A percentile compares a stretch with the other conserved stretches of the same genome.
Conservation (phyloP, 2,113 vertebrate species). For the Sinosuthora webbiana region DNA sequence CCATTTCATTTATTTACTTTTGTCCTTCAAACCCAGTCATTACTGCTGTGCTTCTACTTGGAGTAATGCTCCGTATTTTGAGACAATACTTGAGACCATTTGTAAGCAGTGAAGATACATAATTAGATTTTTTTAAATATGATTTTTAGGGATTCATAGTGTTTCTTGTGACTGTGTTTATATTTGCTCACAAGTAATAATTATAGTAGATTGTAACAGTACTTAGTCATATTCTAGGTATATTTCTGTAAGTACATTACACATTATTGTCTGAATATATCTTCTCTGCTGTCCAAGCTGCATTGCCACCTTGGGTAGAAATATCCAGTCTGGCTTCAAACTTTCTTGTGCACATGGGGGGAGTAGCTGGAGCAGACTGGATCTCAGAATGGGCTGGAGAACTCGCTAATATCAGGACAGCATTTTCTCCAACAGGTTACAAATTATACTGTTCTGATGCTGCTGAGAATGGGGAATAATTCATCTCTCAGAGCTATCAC, state of each 20-base stretch:
- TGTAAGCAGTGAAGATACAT: not conserved
- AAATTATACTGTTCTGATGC: not conserved
- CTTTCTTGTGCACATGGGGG: not conserved
- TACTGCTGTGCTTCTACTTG: not conserved
- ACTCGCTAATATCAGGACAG: not conserved
- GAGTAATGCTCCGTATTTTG: not conserved
- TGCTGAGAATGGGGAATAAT: constrained; percentile 12
- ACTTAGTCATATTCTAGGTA: not conserved
- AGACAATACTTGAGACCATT: not conserved
- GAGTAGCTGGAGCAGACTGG: not conserved
- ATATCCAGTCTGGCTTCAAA: not conserved
- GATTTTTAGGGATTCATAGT: not conserved
- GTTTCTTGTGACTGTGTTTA: not conserved
- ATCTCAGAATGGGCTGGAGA: not conserved
- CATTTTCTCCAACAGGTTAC: constrained; percentile 3
- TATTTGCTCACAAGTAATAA: not conserved
- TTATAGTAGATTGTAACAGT: not conserved
- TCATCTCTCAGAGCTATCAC: constrained; percentile 18
- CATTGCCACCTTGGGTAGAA: not conserved
- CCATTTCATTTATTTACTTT: not conserved
- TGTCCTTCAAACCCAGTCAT: not conserved
- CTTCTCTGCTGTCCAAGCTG: not conserved
- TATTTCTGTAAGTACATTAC: not conserved
- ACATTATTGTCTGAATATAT: not conserved
- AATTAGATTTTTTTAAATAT: not conserved